Base-by-base conservation (phyloP, 2,113 vertebrate genomes). In the Nansenia antarctica region DNA sequence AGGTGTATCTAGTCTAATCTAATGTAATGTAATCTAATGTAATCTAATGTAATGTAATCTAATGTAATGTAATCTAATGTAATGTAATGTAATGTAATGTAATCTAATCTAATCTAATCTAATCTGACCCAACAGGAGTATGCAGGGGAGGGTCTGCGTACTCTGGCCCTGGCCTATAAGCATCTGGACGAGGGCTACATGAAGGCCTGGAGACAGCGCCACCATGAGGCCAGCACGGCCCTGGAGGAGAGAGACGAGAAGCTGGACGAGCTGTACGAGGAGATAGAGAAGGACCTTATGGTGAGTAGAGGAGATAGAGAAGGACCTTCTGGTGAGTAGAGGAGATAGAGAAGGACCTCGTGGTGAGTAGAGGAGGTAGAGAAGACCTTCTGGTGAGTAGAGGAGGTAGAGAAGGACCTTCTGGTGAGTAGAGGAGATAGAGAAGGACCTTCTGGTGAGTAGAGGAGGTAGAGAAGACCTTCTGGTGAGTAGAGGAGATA, bases 61-160 rank as follows among this genome's bases (percentile, higher is more conserved):
- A n/a, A n/a, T n/a, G n/a, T n/a, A n/a, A n/a, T n/a, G n/a, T n/a
- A n/a, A n/a, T n/a, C n/a, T n/a, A n/a, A n/a, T n/a, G n/a, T n/a
- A n/a, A n/a, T n/a, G n/a, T n/a, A n/a, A n/a, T n/a, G n/a, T n/a
- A n/a, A n/a, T n/a, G n/a, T n/a, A n/a, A n/a, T n/a, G n/a, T n/a
- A n/a, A n/a, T n/a, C n/a, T n/a, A n/a, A n/a, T n/a, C n/a, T n/a
- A n/a, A n/a, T n/a, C n/a, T 27, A 5, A 65, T 35, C 18, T 18
- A 3, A 57, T 9, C 4, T 35, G 8, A 47, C 20, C 15, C 26
- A 59, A 55, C 58, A 99, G 97, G 94, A 95, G 59, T 99, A 95
- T 88, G 96, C 97, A 12, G 91, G 90, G 0, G 94, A 98, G 18
- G 97, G 96, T 31, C 88, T 99, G 59, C 93, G 95, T 45, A 99